Conservation (phyloP, 2,888 invertebrate species). For the Amphipyra berbera region DNA sequence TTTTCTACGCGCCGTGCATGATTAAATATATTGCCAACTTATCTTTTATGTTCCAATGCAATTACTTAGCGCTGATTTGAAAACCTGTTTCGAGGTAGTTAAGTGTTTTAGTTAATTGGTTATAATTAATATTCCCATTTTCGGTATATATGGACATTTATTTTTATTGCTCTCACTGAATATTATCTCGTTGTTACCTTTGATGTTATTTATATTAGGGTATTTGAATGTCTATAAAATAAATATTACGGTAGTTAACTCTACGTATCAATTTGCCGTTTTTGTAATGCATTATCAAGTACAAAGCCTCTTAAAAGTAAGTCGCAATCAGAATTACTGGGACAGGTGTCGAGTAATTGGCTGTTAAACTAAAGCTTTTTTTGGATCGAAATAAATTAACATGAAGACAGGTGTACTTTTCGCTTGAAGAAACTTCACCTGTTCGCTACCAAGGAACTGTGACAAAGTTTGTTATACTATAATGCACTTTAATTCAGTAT, state of each 20-base stretch:
- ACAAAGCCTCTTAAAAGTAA: neutral
- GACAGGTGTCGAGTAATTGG: slow-evolving; percentile 9
- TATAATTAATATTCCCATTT: slow-evolving; percentile 30
- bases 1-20: slow-evolving; percentile 51
- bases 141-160: slow-evolving; percentile 16
- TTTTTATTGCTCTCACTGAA: slow-evolving; percentile 21
- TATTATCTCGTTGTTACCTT: slow-evolving; percentile 5
- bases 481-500: slow-evolving; percentile 12
- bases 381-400: slow-evolving; percentile 5
- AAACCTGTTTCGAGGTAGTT: slow-evolving; percentile 39
- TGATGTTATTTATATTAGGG: slow-evolving; percentile 8
- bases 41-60: slow-evolving; percentile 53
- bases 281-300: neutral
- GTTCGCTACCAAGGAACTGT: neutral
- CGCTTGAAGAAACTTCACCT: slow-evolving; percentile 11
- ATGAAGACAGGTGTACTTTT: slow-evolving; percentile 10
- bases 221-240: slow-evolving; percentile 16
- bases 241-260: neutral
- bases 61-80: slow-evolving; percentile 53
- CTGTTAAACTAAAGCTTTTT: slow-evolving; percentile 16
- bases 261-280: neutral
- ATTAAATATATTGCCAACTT: slow-evolving; percentile 55
- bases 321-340: neutral
- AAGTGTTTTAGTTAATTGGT: slow-evolving; percentile 49
- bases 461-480: neutral